Base-by-base conservation (phyloP, 2,888 invertebrate species). In the Caenorhabditis virilis region DNA sequence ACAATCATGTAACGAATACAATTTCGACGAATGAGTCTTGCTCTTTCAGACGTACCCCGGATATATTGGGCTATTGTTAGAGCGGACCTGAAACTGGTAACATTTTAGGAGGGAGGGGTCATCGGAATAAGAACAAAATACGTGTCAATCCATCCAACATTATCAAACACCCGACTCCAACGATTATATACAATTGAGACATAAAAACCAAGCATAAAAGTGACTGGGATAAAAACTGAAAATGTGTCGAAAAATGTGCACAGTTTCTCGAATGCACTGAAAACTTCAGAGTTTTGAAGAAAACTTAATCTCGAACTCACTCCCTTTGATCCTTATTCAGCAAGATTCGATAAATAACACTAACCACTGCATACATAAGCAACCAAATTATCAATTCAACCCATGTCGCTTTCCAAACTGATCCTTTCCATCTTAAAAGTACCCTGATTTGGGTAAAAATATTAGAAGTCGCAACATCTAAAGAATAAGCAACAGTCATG, bases 131-230 rank as follows among this genome's bases (percentile, higher is more conserved):
- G 23, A 7, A 27, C 25, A 38, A 62, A 69, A n/a, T 20, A 77
- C 77, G 74, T 69, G 57, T 79, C 79, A 45, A 79, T 76, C 79
- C 78, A 79, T 18, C 79, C 79, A 26, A 79, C 60, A 53, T 79
- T 79, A 41, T 69, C 72, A 50, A 79, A 77, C 25, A 77, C 72
- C 18, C 68, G 63, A 30, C 60, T 66, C 72, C 72, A 72, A 27
- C 72, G 49, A 20, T 62, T 64, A 42, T 74, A 79, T 9, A 79
- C 79, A n/a, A 74, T 73, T 5, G 76, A 73, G 1, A 79, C 79
- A 47, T 77, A 79, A 52, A 79, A 79, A 20, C 79, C 79, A 4
- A 79, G 69, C 76, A 78, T 76, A 49, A 78, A 78, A 18, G 76
- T 76, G 18, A 76, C 70, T 16, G 77, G 74, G 43, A 78, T 78